Base-by-base conservation (phyloP, 2,797 vertebrate species). In the Mormyrops boulengeri region DNA sequence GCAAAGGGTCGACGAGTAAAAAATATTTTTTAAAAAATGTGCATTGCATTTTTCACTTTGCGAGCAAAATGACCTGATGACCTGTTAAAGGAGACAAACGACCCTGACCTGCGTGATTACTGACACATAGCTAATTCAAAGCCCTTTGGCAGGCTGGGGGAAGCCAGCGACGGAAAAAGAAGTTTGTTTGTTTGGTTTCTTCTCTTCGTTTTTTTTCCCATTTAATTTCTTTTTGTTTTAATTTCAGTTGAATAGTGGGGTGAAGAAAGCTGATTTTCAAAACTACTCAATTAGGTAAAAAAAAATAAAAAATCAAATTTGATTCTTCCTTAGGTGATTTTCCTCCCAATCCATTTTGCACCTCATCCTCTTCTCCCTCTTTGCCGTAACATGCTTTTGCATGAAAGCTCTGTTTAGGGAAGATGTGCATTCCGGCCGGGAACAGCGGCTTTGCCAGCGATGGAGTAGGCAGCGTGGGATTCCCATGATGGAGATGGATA, bases 81-180 rank as follows among this genome's bases (percentile, higher is more conserved):
- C 80, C 47, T 52, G 44, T 85, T 85, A 85, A 49, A 44, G 82
- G 22, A 50, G 62, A 30, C 26, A 1, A 66, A 66, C 1, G n/a
- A 55, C 88, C 82, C 69, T 14, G 34, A 90, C 11, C 90, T 94
- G 93, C 69, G 14, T 77, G 5, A 77, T 41, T 34, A 19, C 92
- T 93, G 92, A 94, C 93, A 93, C 94, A 92, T 94, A 93, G 92
- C 69, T 89, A 94, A 93, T 91, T 92, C 91, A 92, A 92, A 93
- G 90, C 47, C n/a, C 7, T n/a, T 11, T 34, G 30, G 3, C 30
- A 73, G 11, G 30, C 69, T 77, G 69, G 34, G 30, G 12, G 69
- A 77, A 41, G 34, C 30, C 69, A 17, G 34, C 14, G 34, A 19
- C 5, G 3, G 34, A 41, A 41, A 77, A 77, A 19, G 12, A 77